Percentiles rank a stretch among this genome's conserved stretches.
phyloP scores from a whole-genome alignment of 2,113 vertebrate species.

The Podocnemis expansa region DNA sequence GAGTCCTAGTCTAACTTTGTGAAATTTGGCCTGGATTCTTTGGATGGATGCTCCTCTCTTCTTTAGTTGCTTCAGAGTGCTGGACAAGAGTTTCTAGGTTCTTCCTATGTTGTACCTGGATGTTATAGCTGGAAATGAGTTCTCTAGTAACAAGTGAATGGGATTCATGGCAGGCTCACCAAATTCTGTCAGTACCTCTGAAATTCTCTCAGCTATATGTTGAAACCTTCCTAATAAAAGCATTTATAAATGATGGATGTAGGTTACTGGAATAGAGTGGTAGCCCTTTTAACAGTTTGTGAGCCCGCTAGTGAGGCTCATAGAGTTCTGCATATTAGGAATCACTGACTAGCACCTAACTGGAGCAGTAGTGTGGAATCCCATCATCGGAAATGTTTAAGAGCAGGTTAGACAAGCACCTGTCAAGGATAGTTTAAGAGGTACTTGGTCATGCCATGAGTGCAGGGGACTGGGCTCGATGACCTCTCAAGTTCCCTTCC shows the following conservation, averaged over 20 bases:
- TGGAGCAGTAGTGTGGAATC: neutral
- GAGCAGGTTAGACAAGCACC: too few species aligned
- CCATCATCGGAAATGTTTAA: too few species aligned
- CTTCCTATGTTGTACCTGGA: neutral
- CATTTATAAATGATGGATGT: neutral
- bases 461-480: too few species aligned
- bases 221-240: neutral
- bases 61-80: neutral
- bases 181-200: neutral
- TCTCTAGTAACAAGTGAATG: neutral
- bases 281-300: neutral
- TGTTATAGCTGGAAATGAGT: neutral
- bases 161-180: neutral
- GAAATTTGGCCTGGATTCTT: neutral
- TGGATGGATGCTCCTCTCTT: neutral
- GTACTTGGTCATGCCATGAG: too few species aligned
- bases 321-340: neutral
- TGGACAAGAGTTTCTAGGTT: neutral
- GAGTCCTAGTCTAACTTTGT: neutral
- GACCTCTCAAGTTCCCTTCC: too few species aligned
- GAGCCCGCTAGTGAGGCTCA: neutral
- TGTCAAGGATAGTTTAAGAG: too few species aligned
- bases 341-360: neutral
- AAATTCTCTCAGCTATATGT: neutral
- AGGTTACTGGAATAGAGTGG: neutral